Evolutionary conservation across 2,113 vertebrate genomes (phyloP).

Genomic region (Crotalus viridis): DNA sequence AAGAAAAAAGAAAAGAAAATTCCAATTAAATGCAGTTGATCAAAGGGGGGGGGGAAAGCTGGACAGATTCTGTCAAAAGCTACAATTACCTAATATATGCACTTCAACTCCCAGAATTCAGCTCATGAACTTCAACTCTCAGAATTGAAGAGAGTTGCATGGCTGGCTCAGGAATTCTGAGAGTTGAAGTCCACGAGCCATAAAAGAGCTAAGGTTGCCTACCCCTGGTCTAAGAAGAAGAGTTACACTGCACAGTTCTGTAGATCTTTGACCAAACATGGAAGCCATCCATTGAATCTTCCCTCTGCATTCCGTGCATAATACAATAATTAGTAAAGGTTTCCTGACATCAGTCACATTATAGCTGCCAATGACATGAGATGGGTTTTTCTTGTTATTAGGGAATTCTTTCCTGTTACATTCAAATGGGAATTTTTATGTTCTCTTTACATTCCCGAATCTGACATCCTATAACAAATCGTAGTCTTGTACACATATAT

Average conservation of each 20-base stretch:
- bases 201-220: too few relatives aligned
- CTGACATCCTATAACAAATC: background rate
- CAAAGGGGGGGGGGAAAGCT: background rate
- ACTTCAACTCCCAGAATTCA: too few relatives aligned
- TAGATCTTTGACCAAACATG: background rate
- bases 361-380: background rate
- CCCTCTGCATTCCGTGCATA: too few relatives aligned
- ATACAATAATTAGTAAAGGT: background rate
- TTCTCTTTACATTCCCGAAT: background rate
- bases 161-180: too few relatives aligned
- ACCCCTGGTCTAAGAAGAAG: background rate
- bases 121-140: too few relatives aligned
- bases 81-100: too few relatives aligned
- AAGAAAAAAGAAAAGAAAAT: background rate
- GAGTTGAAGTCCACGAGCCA: too few relatives aligned
- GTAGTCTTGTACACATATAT: background rate
- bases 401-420: background rate
- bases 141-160: too few relatives aligned
- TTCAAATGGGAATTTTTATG: background rate
- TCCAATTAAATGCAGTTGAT: slow-evolving; percentile 6
- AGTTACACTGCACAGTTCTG: background rate
- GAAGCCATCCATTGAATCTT: background rate
- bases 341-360: background rate
- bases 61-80: background rate
- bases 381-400: background rate